Base-by-base conservation (phyloP, 2,113 vertebrate species). In the Silurus asotus region DNA sequence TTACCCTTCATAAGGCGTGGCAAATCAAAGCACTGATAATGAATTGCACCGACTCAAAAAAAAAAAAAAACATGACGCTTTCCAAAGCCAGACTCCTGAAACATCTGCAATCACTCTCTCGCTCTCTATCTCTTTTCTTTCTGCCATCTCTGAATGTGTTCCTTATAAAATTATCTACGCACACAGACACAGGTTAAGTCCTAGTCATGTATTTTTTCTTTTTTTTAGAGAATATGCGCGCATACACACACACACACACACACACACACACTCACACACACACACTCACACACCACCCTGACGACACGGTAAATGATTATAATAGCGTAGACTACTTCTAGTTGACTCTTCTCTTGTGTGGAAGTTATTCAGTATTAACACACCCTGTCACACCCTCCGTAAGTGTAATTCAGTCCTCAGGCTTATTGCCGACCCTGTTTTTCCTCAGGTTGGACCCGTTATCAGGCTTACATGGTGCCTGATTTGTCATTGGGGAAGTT, bases 401-500 rank as follows among this genome's bases (percentile, higher is more conserved):
- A 62, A 49, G 72, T 80, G 17, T 62, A 62, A 72, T 75, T 74
- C 79, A 56, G 28, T 93, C 90, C 87, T 92, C 88, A 88, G 91
- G 92, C 92, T 93, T 91, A 86, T 75, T 93, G 90, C 90, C 87
- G 92, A 93, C 93, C 93, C 51, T 92, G 93, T 90, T 90, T 79
- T 58, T 56, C 92, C 91, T 92, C 93, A 90, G 90, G 90, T 92
- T 92, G 8, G 84, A 90, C 91, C 90, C 70, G 23, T 58, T 70
- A 37, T 48, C 83, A 0, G 91, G 90, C 91, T 96, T 95, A 99
- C 98, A 99, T 99, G 82, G 98, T 99, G 95, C 97, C 98, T 85
- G 98, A 99, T 92, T 99, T 99, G 95, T 99, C 98, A 5, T 96
- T 90, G 13, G 97, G 94, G 6, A 96, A 95, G 91, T 96, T 97